Conservation (phyloP, 2,113 vertebrate species). For the Rostratula benghalensis region DNA sequence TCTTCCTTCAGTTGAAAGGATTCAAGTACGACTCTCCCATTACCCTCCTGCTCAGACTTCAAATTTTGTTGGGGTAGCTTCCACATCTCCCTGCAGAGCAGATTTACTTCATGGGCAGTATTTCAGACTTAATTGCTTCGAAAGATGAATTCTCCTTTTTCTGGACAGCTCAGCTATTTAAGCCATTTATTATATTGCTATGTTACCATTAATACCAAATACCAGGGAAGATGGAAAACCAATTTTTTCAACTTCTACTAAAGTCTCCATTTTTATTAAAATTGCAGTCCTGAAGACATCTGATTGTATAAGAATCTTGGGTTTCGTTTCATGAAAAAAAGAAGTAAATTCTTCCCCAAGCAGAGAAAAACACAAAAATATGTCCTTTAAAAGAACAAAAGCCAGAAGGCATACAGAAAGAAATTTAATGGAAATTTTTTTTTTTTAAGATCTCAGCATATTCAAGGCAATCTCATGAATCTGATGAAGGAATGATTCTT, state of each 20-base stretch:
- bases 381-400: not conserved
- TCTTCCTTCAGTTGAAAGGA: not conserved
- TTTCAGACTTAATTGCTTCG: not conserved
- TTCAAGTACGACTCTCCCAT: not conserved
- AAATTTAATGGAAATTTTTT: not conserved
- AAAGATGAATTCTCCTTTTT: not conserved
- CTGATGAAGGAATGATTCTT: not conserved
- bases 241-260: not conserved
- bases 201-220: not conserved
- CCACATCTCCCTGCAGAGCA: not conserved
- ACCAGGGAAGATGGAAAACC: not conserved
- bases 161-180: not conserved
- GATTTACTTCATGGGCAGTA: not conserved
- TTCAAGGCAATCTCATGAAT: not conserved
- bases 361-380: slow-evolving; percentile 1
- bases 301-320: not conserved
- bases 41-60: not conserved
- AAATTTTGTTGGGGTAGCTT: not conserved
- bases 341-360: not conserved
- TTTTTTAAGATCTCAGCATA: not conserved
- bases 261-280: slow-evolving; percentile 21
- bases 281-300: slow-evolving; percentile 4
- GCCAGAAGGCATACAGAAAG: not conserved
- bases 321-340: not conserved
- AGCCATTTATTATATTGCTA: not conserved